Evolutionary conservation across 1,140 invertebrate species (phyloP).

Genomic region (Solen grandis): DNA sequence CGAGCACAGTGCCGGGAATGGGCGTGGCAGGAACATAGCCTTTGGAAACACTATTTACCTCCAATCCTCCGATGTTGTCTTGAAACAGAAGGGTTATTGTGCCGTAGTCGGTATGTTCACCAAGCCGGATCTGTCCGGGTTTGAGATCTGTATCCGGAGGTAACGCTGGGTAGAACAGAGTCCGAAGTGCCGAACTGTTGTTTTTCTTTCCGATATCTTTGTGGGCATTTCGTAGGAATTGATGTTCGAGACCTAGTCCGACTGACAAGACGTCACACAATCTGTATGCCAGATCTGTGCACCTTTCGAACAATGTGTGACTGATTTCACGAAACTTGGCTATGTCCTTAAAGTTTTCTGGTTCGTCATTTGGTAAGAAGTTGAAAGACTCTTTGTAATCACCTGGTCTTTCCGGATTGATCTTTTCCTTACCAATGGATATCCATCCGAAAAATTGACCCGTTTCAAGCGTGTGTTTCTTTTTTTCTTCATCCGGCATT

Average conservation of each 20-base stretch:
- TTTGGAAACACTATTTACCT: constrained; percentile 67
- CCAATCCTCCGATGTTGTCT: constrained; percentile 81
- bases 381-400: constrained; percentile 47
- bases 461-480: constrained; percentile 31
- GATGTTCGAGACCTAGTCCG: constrained; percentile 8
- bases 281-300: constrained; percentile 7
- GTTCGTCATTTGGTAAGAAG: constrained; percentile 10
- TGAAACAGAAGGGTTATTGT: constrained; percentile 88
- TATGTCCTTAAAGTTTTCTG: not conserved
- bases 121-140: constrained; percentile 86
- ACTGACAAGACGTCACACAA: constrained; percentile 30
- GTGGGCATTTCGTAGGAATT: constrained; percentile 24
- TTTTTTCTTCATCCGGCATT: constrained; percentile 45
- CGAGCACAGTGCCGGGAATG: too few species aligned
- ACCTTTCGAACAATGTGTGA: not conserved
- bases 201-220: constrained; percentile 8
- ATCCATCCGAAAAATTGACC: constrained; percentile 51
- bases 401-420: constrained; percentile 28
- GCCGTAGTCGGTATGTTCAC: constrained; percentile 87
- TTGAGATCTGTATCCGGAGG: not conserved
- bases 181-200: constrained; percentile 14
- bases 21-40: too few species aligned
- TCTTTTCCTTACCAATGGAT: constrained; percentile 36
- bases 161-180: constrained; percentile 39
- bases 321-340: constrained; percentile 1